Base-by-base conservation (phyloP, 2,113 vertebrate genomes). In the Corythoichthys intestinalis region DNA sequence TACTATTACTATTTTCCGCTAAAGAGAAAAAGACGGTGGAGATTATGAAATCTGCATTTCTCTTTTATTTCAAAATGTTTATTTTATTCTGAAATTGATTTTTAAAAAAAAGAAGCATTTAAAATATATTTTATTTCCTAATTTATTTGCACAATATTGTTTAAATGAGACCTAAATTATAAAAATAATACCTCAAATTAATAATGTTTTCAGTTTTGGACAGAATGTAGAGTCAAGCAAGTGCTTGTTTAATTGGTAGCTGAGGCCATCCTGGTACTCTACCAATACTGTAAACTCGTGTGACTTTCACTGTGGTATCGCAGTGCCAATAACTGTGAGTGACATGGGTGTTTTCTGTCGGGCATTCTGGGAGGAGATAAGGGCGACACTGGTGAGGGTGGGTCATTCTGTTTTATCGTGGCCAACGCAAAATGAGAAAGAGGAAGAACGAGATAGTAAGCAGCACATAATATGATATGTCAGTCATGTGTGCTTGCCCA, bases 261-360 rank as follows among this genome's bases (percentile, higher is more conserved):
- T 58, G 12, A 2, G 56, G 35, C 34, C 12, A 57, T 57, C 11
- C 54, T 35, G 28, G 28, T 35, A 35, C 2, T 58, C 10, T 9
- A 54, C 53, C 9, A 11, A 58, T 37, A 58, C 14, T 58, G 5
- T 37, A 34, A 1, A 12, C 11, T 34, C 28, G 3, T 58, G 56
- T 15, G 13, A 37, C 5, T 14, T 20, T 34, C 9, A 34, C 56
- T 58, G 1, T 14, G 17, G 41, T 47, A 47, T 47, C 20, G 4
- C 10, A 56, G 59, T 70, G 71, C 11, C 37, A 74, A 65, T 71
- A 70, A 77, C 78, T 83, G 47, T 79, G 76, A 87, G 80, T 78
- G 78, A 78, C 83, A 66, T 63, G 89, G 86, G 89, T 87, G 90
- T 90, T 83, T 49, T 80, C 83, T 74, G 57, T 67, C 46, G 67